Percentiles rank a stretch among this genome's conserved stretches.
Conservation (phyloP, 2,113 vertebrate species). For the Dasyprocta punctata region DNA sequence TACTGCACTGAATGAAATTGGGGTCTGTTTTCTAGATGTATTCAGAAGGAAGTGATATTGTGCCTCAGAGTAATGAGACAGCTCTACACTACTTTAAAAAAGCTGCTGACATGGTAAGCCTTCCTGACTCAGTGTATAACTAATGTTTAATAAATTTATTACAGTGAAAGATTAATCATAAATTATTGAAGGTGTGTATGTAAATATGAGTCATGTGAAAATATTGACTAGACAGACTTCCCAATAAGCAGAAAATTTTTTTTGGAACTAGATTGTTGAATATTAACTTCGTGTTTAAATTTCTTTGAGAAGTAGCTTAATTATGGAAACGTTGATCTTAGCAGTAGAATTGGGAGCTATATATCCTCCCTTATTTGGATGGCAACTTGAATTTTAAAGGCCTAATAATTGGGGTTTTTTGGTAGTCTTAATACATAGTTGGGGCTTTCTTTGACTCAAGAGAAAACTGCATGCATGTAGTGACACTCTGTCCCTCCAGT, state of each 20-base stretch:
- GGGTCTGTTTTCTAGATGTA: conserved; percentile 92
- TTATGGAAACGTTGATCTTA: conserved; percentile 32
- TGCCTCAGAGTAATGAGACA: conserved; percentile 97
- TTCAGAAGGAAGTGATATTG: conserved; percentile 96
- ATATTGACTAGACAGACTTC: neutral
- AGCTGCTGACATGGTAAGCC: conserved; percentile 96
- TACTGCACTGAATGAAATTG: conserved; percentile 27
- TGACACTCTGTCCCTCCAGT: neutral
- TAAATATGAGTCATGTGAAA: conserved; percentile 36
- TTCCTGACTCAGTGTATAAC: neutral
- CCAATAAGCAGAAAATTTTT: neutral
- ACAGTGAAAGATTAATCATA: neutral
- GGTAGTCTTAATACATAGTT: neutral
- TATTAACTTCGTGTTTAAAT: conserved; percentile 22
- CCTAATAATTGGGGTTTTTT: neutral
- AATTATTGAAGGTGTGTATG: neutral
- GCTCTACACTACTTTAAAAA: conserved; percentile 98
- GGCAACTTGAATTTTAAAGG: conserved; percentile 29
- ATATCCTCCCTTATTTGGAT: neutral
- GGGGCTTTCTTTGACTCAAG: neutral
- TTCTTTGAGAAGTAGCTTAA: conserved; percentile 47
- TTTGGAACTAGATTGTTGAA: conserved; percentile 4
- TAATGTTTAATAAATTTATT: neutral
- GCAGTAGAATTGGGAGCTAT: neutral
- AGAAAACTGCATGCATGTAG: neutral